Evolutionary conservation across 2,113 vertebrate genomes (phyloP).

Genomic region (Peromyscus leucopus): DNA sequence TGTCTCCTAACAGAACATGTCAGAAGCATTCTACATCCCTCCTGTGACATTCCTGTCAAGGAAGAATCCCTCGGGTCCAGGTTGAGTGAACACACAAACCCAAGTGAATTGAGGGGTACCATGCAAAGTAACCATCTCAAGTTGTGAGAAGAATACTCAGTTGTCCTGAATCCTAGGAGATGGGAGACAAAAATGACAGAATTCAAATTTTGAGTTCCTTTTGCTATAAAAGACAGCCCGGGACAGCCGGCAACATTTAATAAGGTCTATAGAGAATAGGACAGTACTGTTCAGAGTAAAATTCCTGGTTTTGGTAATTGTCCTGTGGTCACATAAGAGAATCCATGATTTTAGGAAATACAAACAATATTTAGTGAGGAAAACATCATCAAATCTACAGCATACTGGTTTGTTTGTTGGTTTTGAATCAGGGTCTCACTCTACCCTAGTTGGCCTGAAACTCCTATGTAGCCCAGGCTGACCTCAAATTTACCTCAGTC

Average conservation of each 20-base stretch:
- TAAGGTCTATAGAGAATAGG: not conserved
- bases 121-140: not conserved
- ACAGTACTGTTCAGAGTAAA: not conserved
- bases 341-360: conserved; percentile 44
- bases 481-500: not conserved
- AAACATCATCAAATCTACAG: not conserved
- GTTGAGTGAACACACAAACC: not conserved
- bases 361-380: not conserved
- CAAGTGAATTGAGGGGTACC: not conserved
- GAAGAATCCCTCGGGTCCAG: not conserved
- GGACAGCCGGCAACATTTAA: not conserved
- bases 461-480: too few relatives aligned
- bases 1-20: too few relatives aligned
- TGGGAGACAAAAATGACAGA: not conserved
- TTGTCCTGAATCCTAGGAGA: not conserved
- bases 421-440: not conserved
- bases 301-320: not conserved
- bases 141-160: not conserved
- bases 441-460: not conserved
- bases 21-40: not conserved
- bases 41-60: not conserved
- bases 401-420: not conserved
- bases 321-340: not conserved
- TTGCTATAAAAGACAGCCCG: not conserved
- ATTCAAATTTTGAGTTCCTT: conserved; percentile 2